Conservation (phyloP, 92 coral and sea anemone species). For the Bergia sp. region DNA sequence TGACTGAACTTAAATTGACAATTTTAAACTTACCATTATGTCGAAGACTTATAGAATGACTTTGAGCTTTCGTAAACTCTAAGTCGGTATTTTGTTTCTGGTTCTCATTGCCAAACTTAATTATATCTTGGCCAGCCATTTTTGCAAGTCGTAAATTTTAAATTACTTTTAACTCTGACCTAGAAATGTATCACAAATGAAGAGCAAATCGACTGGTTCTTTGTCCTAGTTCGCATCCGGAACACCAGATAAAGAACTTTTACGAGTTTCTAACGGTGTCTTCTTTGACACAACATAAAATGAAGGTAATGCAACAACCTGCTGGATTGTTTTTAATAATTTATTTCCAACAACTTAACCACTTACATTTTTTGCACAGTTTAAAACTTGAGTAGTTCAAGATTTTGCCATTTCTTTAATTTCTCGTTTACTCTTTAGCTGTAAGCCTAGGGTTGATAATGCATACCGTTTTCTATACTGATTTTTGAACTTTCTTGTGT, state of each 20-base stretch:
- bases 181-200: background rate
- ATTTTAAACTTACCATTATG: background rate
- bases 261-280: background rate
- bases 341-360: background rate
- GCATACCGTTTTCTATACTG: too few species aligned
- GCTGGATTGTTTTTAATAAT: constrained; percentile 8
- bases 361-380: background rate
- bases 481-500: too few species aligned
- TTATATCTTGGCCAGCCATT: background rate
- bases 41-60: background rate
- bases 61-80: background rate
- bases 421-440: too few species aligned
- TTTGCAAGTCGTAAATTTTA: too few species aligned
- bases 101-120: background rate
- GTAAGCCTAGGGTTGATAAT: too few species aligned
- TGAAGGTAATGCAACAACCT: constrained; percentile 21
- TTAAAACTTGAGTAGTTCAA: background rate
- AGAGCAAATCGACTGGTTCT: background rate
- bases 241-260: background rate
- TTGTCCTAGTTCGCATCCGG: background rate
- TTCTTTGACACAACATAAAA: background rate
- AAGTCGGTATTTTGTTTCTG: background rate
- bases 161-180: background rate
- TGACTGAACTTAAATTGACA: background rate
- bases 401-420: too few species aligned